Evolutionary conservation across 2,113 vertebrate genomes (phyloP), one percentile per base, ranked within the genome.

Genomic region (Pseudorasbora parva): DNA sequence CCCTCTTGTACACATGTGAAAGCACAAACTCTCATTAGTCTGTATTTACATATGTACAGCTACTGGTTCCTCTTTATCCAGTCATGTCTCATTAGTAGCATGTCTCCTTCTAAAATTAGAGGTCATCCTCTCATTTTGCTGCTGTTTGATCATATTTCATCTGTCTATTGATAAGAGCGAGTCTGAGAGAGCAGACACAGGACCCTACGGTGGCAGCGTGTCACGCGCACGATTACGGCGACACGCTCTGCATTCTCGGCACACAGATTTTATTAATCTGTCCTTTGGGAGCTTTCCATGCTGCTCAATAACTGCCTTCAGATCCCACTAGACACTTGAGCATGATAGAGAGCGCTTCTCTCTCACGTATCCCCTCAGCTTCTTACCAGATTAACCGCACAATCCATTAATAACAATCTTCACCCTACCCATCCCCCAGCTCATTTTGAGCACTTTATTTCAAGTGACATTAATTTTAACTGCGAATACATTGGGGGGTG

Each of bases 381-480:
- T 92, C 91, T 91, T 88, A 86, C 90, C 88, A 89, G 93, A 94
- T 94, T 94, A 94, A 95, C 92, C 91, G 88, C 37, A 84, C 92
- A 94, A 94, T 94, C 93, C 94, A 91, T 92, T 93, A 93, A 92
- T 94, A 94, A 93, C 91, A 93, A 93, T 94, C 93, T 93, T 87
- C 86, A 84, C 86, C 78, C 85, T 89, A 88, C 90, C 80, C 79
- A 83, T 80, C 82, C 56, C 64, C 84, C 68, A 88, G 88, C 93
- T 92, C 91, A 93, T 93, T 88, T 91, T 93, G 93, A 93, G 92
- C 93, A 91, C 94, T 93, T 94, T 94, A 94, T 94, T 94, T 88
- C 91, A 90, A 88, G 89, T 87, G 88, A 90, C 90, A 89, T 93
- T 93, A 90, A 93, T 86, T 87, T 90, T 87, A 85, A 88, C 92